These are phyloP conservation scores for Rhopalosiphum padi DNA, from an alignment of 1,140 invertebrate genomes.

Conservation along the genomic window DNA sequence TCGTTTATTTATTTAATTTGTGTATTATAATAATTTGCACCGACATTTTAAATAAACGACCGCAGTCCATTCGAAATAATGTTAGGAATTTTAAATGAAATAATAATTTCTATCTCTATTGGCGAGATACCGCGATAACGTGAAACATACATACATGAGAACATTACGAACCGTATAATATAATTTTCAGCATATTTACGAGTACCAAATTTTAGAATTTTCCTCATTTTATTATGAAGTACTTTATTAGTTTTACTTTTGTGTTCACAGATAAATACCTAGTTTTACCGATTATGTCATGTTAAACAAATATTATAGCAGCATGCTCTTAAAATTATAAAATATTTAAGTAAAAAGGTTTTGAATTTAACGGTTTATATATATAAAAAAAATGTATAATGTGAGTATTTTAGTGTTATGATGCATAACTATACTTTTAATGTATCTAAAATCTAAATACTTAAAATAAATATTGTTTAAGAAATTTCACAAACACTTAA, in stretches of 20 bases:
- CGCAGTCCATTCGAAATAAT: neutral
- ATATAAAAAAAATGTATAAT: neutral
- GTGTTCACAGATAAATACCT: neutral
- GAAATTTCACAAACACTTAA: neutral
- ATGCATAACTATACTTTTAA: neutral
- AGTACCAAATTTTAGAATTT: neutral
- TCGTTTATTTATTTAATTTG: neutral
- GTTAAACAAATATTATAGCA: neutral
- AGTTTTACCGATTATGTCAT: neutral
- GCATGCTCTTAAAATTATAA: neutral
- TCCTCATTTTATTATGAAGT: neutral
- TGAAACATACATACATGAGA: neutral
- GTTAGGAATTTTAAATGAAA: neutral
- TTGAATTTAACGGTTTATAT: neutral
- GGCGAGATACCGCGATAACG: neutral
- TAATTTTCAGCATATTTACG: neutral
- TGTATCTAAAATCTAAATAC: neutral
- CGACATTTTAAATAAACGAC: neutral
- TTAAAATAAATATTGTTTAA: constrained; percentile 3
- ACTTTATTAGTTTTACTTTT: neutral
- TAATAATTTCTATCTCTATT: neutral
- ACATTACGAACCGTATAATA: neutral
- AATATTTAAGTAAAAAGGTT: neutral
- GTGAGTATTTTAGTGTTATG: neutral
- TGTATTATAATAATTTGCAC: neutral